phyloP scores from a whole-genome alignment of 1,140 invertebrate genomes.

The Paracyclopina nana region DNA sequence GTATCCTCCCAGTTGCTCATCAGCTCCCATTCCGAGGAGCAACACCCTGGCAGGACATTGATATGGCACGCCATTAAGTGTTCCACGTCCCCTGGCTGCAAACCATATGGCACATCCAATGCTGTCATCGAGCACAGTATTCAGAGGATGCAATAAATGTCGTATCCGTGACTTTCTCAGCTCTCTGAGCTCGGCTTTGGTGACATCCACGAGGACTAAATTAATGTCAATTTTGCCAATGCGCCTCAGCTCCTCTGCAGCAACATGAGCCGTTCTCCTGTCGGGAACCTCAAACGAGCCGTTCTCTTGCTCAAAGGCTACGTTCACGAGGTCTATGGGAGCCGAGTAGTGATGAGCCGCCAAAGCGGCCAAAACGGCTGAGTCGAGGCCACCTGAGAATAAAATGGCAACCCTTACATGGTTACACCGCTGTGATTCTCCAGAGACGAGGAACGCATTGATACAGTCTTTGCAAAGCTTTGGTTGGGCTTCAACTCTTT shows the following conservation, averaged over 20 bases:
- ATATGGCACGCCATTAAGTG: too few relatives aligned
- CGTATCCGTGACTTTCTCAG: constrained; percentile 36
- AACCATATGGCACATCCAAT: constrained; percentile 85
- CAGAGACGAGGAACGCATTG: constrained; percentile 22
- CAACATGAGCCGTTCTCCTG: constrained; percentile 48
- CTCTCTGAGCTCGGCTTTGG: constrained; percentile 39
- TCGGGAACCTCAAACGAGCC: constrained; percentile 45
- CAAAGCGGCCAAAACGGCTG: constrained; percentile 59
- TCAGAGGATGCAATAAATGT: constrained; percentile 56
- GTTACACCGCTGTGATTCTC: constrained; percentile 23
- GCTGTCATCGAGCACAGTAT: constrained; percentile 85
- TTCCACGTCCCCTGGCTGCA: constrained; percentile 51
- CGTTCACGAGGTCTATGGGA: constrained; percentile 83
- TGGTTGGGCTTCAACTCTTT: constrained; percentile 40
- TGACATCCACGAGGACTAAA: constrained; percentile 55
- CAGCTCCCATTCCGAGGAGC: constrained; percentile 77
- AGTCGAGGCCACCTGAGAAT: constrained; percentile 92
- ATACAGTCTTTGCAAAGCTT: constrained; percentile 38
- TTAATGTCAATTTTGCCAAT: constrained; percentile 46
- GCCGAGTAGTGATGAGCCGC: constrained; percentile 51
- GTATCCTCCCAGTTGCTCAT: constrained; percentile 91
- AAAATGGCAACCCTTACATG: constrained; percentile 63
- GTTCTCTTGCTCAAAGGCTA: constrained; percentile 57
- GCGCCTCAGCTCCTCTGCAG: constrained; percentile 44
- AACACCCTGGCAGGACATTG: constrained; percentile 53